These are phyloP conservation scores for Pygoscelis adeliae DNA, from an alignment of 2,113 vertebrate genomes.

Conservation along the genomic window DNA sequence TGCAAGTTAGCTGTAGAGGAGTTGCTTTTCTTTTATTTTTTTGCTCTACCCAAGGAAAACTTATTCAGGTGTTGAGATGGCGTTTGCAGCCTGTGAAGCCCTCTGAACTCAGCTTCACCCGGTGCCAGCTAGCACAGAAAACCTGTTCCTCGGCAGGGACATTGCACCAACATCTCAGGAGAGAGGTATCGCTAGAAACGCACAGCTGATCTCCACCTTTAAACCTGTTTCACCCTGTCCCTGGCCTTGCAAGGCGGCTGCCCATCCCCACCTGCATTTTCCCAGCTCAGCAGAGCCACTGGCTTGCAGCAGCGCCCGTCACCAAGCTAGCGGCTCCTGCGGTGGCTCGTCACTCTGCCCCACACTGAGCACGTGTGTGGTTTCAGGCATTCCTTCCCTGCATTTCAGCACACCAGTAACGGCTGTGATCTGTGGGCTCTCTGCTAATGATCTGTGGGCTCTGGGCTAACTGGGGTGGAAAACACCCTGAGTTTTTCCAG, in stretches of 20 bases:
- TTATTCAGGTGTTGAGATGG: neutral
- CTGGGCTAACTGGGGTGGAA: neutral
- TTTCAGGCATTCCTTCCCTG: neutral
- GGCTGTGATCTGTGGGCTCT: neutral
- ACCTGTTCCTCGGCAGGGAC: fast-evolving
- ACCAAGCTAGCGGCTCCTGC: neutral
- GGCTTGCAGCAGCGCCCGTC: neutral
- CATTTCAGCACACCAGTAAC: neutral
- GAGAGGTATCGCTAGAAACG: neutral
- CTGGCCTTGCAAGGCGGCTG: neutral
- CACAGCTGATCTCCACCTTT: neutral
- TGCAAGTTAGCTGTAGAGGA: too few relatives aligned
- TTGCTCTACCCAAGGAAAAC: neutral
- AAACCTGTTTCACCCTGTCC: neutral
- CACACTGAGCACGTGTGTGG: fast-evolving
- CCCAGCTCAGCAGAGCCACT: neutral
- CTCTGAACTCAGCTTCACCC: neutral
- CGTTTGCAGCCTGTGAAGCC: fast-evolving
- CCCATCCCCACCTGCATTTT: neutral
- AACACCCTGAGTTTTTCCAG: neutral
- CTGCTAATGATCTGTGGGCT: neutral
- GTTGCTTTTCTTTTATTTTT: neutral
- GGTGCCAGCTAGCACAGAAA: neutral
- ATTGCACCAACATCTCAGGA: fast-evolving
- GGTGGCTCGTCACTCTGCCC: fast-evolving